Base-by-base conservation (phyloP, 2,797 vertebrate genomes). In the Pangasius mekongensis region DNA sequence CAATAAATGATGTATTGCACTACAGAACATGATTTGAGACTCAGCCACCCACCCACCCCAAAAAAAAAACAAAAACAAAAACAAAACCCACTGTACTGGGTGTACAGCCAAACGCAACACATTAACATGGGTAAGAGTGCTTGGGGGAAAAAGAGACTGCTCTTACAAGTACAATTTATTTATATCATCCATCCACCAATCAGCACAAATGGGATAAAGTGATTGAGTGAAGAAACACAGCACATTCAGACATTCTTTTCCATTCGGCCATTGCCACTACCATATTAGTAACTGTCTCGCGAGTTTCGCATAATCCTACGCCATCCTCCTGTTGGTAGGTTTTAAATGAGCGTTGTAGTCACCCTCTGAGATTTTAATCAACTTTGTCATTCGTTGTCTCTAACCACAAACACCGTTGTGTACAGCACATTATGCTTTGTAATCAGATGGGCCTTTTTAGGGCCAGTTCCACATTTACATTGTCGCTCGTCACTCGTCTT, bases 371-470 rank as follows among this genome's bases (percentile, higher is more conserved):
- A 54, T 78, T 60, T 58, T 13, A 81, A 39, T 81, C 54, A 81
- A 24, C 3, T 56, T 56, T 78, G n/a, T 56, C 16, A 0, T 22
- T 54, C 5, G 22, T 6, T 49, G 43, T 76, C 74, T 54, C 14
- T 30, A 54, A 52, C 8, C 47, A n/a, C 47, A 52, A 39, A 36
- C 67, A 36, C 33, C 20, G 13, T 13, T 49, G 24, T 49, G 47
- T 27, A 7, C 47, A 76, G 27, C 24, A 54, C 14, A 78, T 13
- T 27, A 43, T 33, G n/a, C 49, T 77, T 33, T 56, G 3, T 1
- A 78, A 78, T 56, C 76, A 78, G 76, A 54, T 10, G n/a, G 30
- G 49, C 74, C 36, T 74, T 47, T 74, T 74, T 22, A 36, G 69
- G 2, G 20, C 9, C 20, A 73, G 4, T 27, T 69, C 30, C 11